Base-by-base conservation (phyloP, 1,140 invertebrate genomes). In the Luehdorfia chinensis region DNA sequence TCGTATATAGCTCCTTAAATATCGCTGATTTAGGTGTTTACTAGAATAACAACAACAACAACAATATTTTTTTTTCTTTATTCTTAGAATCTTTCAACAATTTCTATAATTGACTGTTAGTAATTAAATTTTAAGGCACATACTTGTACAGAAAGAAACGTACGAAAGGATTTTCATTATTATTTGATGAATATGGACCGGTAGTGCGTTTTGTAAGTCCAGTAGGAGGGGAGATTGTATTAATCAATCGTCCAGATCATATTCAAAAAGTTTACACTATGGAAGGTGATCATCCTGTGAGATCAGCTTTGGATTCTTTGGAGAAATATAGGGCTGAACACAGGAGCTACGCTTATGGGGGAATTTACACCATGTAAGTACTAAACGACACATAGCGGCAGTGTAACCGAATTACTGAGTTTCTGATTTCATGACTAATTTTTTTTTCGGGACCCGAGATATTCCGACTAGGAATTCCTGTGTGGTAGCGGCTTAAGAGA, bases 171-270 rank as follows among this genome's bases (percentile, higher is more conserved):
- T 61, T 90, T 2, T 87, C 86, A 1, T 87, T 80, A 36, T 64
- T 92, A 0, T 90, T 91, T 47, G 87, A 91, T 36, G 83, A 90
- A 54, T 92, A 92, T 47, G 91, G 91, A 1, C 90, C 90, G 0
- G 86, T 92, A 4, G 91, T 92, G 2, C 78, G 90, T 34, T 79
- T 92, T 11, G 87, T 90, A 7, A 90, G 90, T 18, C 89, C 90
- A 0, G 75, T 92, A 19, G 87, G 89, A 0, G 85, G 87, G 2
- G 88, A 91, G 36, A 88, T 92, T 15, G 88, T 92, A 1, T 81
- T 92, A 51, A 79, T 89, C 11, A 88, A 84, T 53, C 87, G 90
- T 12, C 90, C 91, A 0, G 90, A 91, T 47, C 89, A 91, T 48
- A 90, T 91, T 39, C 84, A 88, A 15, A 86, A 89, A 37, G 88